Conservation (phyloP, 2,113 vertebrate species). For the Pterocles burchelli region DNA sequence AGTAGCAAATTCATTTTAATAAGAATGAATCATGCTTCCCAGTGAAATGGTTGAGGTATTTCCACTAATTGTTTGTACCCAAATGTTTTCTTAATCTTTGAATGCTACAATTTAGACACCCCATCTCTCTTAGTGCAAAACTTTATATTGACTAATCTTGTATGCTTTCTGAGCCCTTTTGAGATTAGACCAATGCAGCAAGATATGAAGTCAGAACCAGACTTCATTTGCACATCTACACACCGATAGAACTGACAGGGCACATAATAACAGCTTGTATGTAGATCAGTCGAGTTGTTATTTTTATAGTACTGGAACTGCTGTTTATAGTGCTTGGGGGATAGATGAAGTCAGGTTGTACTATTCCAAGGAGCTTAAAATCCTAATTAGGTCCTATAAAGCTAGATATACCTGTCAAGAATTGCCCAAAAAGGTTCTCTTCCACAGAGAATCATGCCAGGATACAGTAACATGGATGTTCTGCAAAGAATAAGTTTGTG, state of each 20-base stretch:
- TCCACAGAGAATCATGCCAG: neutral
- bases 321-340: neutral
- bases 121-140: neutral
- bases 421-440: neutral
- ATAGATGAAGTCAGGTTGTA: neutral
- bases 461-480: neutral
- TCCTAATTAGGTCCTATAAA: neutral
- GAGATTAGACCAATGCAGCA: neutral
- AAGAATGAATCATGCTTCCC: neutral
- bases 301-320: neutral
- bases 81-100: constrained; percentile 6
- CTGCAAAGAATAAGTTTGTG: neutral
- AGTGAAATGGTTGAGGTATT: neutral
- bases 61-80: constrained; percentile 5
- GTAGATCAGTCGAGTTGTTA: neutral
- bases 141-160: neutral
- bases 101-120: neutral
- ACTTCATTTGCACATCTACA: neutral
- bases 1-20: neutral
- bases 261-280: neutral
- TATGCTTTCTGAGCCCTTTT: neutral
- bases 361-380: neutral
- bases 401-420: neutral
- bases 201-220: neutral
- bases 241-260: neutral